Percentiles rank a stretch among this genome's conserved stretches.
phyloP scores from a whole-genome alignment of 2,113 vertebrate genomes.

The Lamprotornis superbus region DNA sequence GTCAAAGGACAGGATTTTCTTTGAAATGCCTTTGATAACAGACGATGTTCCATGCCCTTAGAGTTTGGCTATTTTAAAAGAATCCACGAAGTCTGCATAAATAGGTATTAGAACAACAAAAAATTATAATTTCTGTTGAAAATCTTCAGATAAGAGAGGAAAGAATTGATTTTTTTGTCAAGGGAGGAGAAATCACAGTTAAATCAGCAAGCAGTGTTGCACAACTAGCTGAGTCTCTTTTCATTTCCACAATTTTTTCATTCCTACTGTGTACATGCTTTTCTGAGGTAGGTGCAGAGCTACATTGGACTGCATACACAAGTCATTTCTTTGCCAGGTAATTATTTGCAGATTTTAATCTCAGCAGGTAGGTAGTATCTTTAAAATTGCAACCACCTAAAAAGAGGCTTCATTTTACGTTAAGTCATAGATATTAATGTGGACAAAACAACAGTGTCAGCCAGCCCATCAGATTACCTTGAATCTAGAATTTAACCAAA shows the following conservation, averaged over 20 bases:
- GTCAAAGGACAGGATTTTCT: background rate
- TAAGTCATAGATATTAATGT: background rate
- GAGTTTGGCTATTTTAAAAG: background rate
- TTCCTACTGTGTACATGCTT: background rate
- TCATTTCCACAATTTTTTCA: background rate
- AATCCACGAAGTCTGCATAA: background rate
- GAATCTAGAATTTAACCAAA: background rate
- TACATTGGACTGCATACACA: background rate
- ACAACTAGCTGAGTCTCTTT: background rate
- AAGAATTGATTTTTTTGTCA: background rate
- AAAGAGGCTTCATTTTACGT: background rate
- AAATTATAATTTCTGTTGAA: background rate
- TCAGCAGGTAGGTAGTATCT: background rate
- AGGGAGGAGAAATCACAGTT: background rate
- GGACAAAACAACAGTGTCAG: background rate
- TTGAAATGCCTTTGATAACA: background rate
- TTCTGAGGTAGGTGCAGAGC: background rate
- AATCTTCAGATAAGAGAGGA: background rate
- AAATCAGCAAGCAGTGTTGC: background rate
- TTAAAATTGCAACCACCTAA: background rate
- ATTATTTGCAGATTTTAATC: background rate
- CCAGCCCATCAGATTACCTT: background rate
- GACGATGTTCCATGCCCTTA: background rate
- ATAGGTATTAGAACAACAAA: background rate
- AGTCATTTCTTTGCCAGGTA: background rate